phyloP scores from a whole-genome alignment of 2,113 vertebrate species.

The Eublepharis macularius region DNA sequence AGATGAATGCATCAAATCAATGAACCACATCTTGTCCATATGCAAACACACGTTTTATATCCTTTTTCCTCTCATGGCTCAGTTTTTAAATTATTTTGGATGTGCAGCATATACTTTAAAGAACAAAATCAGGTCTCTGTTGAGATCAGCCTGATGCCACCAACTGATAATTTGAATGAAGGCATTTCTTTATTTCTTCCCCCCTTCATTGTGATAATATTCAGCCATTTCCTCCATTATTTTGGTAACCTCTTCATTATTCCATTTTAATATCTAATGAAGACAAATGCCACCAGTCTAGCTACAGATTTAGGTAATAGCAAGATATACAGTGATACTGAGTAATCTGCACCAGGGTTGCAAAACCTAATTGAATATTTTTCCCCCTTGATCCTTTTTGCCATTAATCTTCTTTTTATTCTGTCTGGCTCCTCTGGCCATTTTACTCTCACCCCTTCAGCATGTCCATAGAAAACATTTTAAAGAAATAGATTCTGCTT shows the following conservation, averaged over 20 bases:
- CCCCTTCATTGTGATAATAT: slow-evolving; percentile 58
- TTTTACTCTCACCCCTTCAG: slow-evolving; percentile 44
- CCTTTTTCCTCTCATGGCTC: neutral
- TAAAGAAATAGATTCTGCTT: slow-evolving; percentile 58
- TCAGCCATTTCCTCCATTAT: slow-evolving; percentile 58
- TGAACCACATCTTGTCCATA: neutral
- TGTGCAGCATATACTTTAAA: slow-evolving; percentile 50
- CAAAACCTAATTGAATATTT: slow-evolving; percentile 78
- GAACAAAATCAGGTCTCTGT: slow-evolving; percentile 40
- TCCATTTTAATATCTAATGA: slow-evolving; percentile 72
- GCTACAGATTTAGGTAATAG: slow-evolving; percentile 75
- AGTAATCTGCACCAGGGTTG: slow-evolving; percentile 69
- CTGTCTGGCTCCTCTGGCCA: slow-evolving; percentile 39
- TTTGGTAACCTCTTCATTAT: slow-evolving; percentile 74
- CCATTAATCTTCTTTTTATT: slow-evolving; percentile 74
- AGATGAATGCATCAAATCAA: neutral
- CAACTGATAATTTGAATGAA: slow-evolving; percentile 57
- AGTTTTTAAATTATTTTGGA: slow-evolving; percentile 48
- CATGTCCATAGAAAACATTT: slow-evolving; percentile 41
- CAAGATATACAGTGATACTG: slow-evolving; percentile 74
- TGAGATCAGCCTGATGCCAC: slow-evolving; percentile 34
- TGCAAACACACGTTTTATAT: neutral
- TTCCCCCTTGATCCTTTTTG: slow-evolving; percentile 55
- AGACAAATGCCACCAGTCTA: slow-evolving; percentile 78
- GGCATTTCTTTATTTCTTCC: slow-evolving; percentile 36